These are phyloP conservation scores for Vimba vimba DNA, from an alignment of 2,113 vertebrate species.

Conservation along the genomic window DNA sequence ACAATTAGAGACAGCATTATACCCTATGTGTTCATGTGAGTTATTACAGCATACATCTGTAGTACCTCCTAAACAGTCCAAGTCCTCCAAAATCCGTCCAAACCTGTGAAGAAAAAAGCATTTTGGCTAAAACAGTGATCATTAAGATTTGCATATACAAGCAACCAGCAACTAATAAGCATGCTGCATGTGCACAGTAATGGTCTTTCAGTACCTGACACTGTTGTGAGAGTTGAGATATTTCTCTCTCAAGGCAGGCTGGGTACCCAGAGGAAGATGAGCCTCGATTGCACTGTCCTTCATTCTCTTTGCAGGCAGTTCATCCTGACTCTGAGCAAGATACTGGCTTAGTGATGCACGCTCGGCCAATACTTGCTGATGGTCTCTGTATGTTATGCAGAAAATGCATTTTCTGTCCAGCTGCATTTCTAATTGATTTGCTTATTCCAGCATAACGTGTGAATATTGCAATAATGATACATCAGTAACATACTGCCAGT, in stretches of 20 bases:
- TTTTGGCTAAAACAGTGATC: no score
- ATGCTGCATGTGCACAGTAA: background rate
- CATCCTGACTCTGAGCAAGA: slow-evolving; percentile 82
- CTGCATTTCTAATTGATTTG: background rate
- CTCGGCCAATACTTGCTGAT: slow-evolving; percentile 87
- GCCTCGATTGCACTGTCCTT: slow-evolving; percentile 92
- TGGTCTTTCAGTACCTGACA: slow-evolving; percentile 80
- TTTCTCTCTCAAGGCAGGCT: slow-evolving; percentile 90
- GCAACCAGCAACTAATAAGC: background rate
- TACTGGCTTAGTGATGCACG: slow-evolving; percentile 82
- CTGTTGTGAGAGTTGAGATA: slow-evolving; percentile 91
- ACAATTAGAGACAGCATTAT: slow-evolving; percentile 46
- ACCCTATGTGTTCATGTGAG: background rate
- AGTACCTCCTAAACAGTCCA: slow-evolving; percentile 97
- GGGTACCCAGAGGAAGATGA: slow-evolving; percentile 90
- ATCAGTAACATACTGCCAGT: slow-evolving; percentile 20
- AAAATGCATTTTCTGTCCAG: background rate
- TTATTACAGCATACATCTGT: background rate
- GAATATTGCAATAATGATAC: background rate
- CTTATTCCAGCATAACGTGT: background rate
- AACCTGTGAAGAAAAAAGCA: slow-evolving; percentile 77
- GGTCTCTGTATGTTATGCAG: slow-evolving; percentile 78
- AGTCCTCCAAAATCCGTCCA: slow-evolving; percentile 95
- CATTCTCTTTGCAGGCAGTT: slow-evolving; percentile 84
- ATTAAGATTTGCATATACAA: background rate